Percentiles rank a stretch among this genome's conserved stretches.
These are phyloP conservation scores for Phalloptychus januarius DNA, from an alignment of 2,797 vertebrate genomes.

Conservation along the genomic window DNA sequence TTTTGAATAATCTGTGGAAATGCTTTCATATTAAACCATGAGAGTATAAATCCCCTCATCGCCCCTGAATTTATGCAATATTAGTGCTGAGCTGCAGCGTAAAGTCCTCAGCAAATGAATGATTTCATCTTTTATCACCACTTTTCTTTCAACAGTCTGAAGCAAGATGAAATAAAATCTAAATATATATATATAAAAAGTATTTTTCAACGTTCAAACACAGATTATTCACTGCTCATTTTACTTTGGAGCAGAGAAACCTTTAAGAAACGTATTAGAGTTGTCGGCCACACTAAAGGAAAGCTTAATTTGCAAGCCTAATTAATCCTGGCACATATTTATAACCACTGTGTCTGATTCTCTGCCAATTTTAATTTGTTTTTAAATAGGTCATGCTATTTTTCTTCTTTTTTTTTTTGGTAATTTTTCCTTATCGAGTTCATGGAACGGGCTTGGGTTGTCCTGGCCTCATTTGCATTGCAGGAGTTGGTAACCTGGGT, in stretches of 20 bases:
- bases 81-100: constrained; percentile 8
- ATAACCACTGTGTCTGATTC: constrained; percentile 29
- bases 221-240: constrained; percentile 45
- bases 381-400: constrained; percentile 22
- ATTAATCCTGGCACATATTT: constrained; percentile 47
- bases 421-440: neutral
- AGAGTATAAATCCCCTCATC: constrained; percentile 1
- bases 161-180: constrained; percentile 9
- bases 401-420: neutral
- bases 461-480: neutral
- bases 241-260: constrained; percentile 57
- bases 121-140: neutral
- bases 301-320: constrained; percentile 39
- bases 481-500: neutral
- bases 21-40: neutral
- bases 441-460: constrained; percentile 7
- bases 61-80: constrained; percentile 3
- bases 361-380: constrained; percentile 16
- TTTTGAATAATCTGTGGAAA: neutral
- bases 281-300: constrained; percentile 40
- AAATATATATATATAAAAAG: neutral
- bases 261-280: constrained; percentile 30
- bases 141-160: constrained; percentile 43
- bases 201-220: constrained; percentile 52
- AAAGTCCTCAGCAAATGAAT: constrained; percentile 32